phyloP scores from a whole-genome alignment of 2,113 vertebrate species.

The Loxodonta africana region DNA sequence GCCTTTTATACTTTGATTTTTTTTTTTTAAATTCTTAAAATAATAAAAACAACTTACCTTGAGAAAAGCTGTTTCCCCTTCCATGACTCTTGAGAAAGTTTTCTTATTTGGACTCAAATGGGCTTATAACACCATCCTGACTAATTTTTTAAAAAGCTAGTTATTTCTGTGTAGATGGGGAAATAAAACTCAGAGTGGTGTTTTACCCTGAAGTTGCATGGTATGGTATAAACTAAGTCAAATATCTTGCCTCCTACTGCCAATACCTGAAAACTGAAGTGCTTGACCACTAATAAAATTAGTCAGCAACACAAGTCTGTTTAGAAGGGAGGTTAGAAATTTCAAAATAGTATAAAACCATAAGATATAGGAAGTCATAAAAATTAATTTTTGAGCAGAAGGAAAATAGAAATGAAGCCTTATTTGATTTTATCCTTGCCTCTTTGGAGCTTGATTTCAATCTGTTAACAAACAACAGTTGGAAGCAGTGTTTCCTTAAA shows the following conservation, averaged over 20 bases:
- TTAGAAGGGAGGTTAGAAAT: slow-evolving; percentile 34
- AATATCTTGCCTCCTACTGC: neutral
- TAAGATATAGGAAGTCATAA: neutral
- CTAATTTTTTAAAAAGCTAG: neutral
- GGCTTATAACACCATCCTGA: neutral
- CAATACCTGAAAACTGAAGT: slow-evolving; percentile 15
- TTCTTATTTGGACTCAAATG: slow-evolving; percentile 20
- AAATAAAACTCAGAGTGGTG: neutral
- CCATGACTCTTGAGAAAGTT: neutral
- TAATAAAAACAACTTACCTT: neutral
- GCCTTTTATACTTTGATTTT: slow-evolving; percentile 28
- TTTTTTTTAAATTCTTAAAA: neutral
- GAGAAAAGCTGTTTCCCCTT: slow-evolving; percentile 1
- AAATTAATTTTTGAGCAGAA: neutral
- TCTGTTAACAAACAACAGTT: neutral
- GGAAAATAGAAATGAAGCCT: neutral
- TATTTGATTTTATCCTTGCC: neutral
- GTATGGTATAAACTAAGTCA: neutral
- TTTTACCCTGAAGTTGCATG: neutral
- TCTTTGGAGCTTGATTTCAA: slow-evolving; percentile 20
- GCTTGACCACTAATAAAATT: neutral
- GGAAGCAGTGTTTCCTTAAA: neutral
- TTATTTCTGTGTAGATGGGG: neutral
- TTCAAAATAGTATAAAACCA: neutral
- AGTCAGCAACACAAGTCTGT: neutral